Evolutionary conservation across 53 echinoderm and acorn worm species (phyloP).

Genomic region (Astropecten irregularis): DNA sequence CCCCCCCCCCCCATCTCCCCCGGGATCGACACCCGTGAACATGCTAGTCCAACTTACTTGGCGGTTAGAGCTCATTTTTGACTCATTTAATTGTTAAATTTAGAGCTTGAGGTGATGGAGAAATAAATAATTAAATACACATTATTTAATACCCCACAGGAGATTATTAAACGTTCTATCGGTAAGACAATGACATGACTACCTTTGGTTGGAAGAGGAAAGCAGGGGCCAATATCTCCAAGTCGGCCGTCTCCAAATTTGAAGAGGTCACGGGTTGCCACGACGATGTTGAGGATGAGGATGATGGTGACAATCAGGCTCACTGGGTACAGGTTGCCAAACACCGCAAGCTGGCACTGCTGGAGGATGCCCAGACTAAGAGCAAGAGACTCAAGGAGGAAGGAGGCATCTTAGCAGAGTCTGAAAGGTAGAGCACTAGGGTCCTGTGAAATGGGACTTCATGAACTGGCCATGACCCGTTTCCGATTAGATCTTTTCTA

Average conservation of each 20-base stretch:
- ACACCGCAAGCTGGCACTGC: slow-evolving; percentile 64
- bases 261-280: slow-evolving; percentile 26
- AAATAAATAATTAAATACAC: too few relatives aligned
- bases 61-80: too few relatives aligned
- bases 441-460: neutral
- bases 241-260: slow-evolving; percentile 66
- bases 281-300: slow-evolving; percentile 37
- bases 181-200: slow-evolving; percentile 82
- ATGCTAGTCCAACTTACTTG: too few relatives aligned
- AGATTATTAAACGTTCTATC: too few relatives aligned
- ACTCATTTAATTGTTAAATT: too few relatives aligned
- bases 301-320: slow-evolving; percentile 5
- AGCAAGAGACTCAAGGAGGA: slow-evolving; percentile 75
- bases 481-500: too few relatives aligned
- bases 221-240: slow-evolving; percentile 64
- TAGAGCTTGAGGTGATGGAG: too few relatives aligned
- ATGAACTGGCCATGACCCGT: neutral
- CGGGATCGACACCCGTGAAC: too few relatives aligned
- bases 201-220: slow-evolving; percentile 96
- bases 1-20: too few relatives aligned
- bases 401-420: slow-evolving; percentile 82
- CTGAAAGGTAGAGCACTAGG: slow-evolving; percentile 79
- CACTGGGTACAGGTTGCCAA: slow-evolving; percentile 67
- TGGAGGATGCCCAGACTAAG: slow-evolving; percentile 80
- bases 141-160: too few relatives aligned